Percentiles rank a stretch among this genome's conserved stretches.
Conservation (phyloP, 92 coral and sea anemone genomes). For the Porites cylindrica region DNA sequence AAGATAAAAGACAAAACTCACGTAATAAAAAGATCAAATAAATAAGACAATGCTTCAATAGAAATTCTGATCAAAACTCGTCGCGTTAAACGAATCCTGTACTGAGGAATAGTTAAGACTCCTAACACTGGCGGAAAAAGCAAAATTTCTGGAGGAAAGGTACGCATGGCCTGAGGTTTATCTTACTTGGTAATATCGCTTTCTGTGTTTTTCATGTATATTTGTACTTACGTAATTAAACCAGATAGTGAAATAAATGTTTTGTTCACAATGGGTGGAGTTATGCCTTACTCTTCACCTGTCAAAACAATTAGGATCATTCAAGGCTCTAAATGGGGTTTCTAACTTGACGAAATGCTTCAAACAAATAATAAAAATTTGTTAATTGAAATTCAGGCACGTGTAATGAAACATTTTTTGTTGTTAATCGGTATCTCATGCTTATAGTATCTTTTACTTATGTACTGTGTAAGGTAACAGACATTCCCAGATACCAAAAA, state of each 20-base stretch:
- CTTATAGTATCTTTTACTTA: not conserved
- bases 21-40: constrained; percentile 47
- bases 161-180: constrained; percentile 21
- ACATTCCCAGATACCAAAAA: not conserved
- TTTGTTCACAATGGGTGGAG: constrained; percentile 17
- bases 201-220: constrained; percentile 50
- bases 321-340: constrained; percentile 52
- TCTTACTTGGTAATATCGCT: constrained; percentile 37
- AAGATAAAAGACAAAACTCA: constrained; percentile 28
- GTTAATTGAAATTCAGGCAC: constrained; percentile 45
- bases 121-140: not conserved
- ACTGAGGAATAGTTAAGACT: not conserved
- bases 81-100: not conserved
- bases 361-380: constrained; percentile 29
- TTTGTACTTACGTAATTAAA: constrained; percentile 52
- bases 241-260: constrained; percentile 19
- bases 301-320: constrained; percentile 15
- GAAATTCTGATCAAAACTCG: constrained; percentile 7
- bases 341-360: constrained; percentile 44
- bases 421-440: not conserved
- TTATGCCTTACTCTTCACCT: constrained; percentile 18
- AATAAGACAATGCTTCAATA: constrained; percentile 10
- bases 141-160: no score
- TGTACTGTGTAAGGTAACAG: not conserved
- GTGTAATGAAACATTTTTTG: constrained; percentile 5